Base-by-base conservation (phyloP, 2,888 invertebrate species). In the Plagodis pulveraria region DNA sequence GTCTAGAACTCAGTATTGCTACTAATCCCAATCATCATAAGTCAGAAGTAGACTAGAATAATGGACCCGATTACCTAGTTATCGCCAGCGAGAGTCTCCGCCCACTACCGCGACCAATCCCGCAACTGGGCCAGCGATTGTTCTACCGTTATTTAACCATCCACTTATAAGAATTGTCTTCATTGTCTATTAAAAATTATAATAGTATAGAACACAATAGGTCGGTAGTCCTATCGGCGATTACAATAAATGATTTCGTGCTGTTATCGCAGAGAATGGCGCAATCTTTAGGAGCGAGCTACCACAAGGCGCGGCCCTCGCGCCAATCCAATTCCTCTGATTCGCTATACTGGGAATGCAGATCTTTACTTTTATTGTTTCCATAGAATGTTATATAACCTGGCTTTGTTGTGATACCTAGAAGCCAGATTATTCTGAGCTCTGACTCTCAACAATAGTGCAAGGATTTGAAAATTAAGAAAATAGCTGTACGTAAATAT, bases 221-320 rank as follows among this genome's bases (percentile, higher is more conserved):
- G 43, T 40, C 12, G 59, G 55, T 51, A 55, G 54, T 46, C 46
- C 12, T 54, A 59, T 54, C 49, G 33, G 38, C 34, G 12, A 41
- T 50, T 35, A 66, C 61, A 61, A 62, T 68, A 61, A 64, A 41
- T 62, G 58, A 62, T 62, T 58, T 58, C 32, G 47, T 41, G 46
- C 43, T 55, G 56, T 58, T 56, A 63, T 66, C 59, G 56, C 62
- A 61, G 52, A 50, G 47, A 10, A 22, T 69, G 68, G 66, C 45
- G 67, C 58, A 65, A 71, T 45, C 43, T 36, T 46, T 11, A 6
- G 6, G 57, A 7, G 32, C 41, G 49, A 34, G 32, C 34, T 58
- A 49, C 60, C 64, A 46, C 64, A 62, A 48, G 64, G 58, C 56
- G 40, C 56, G 35, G 32, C 10, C 36, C 11, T 50, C n/a, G 60